Percentiles rank a stretch among this genome's conserved stretches.
Conservation (phyloP, 2,888 invertebrate genomes). For the Drepanosiphum platanoidis region DNA sequence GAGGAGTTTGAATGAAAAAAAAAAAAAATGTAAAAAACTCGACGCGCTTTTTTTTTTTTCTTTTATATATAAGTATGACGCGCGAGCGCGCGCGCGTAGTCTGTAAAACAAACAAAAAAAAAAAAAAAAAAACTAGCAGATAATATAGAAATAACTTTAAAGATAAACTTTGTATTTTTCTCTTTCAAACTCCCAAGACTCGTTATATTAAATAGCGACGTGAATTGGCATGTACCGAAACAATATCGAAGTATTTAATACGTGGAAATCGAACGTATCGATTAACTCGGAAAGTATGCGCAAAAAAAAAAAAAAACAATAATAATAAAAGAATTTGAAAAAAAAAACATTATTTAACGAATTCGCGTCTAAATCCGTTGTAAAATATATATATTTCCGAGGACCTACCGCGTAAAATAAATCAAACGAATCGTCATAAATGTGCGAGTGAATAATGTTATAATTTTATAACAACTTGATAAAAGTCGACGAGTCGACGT, state of each 20-base stretch:
- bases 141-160: not conserved
- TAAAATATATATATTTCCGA: not conserved
- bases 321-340: not conserved
- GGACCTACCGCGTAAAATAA: not conserved
- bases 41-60: no score
- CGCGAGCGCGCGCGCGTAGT: no score
- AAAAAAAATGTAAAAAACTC: not conserved
- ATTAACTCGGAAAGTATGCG: not conserved
- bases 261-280: not conserved
- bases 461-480: not conserved
- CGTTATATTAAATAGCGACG: not conserved
- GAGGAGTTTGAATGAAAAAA: not conserved
- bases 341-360: not conserved
- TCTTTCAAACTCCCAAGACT: not conserved
- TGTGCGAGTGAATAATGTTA: not conserved
- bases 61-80: no score
- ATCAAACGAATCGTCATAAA: not conserved
- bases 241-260: not conserved
- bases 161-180: not conserved
- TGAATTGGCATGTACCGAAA: not conserved
- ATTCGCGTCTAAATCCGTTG: conserved; percentile 6
- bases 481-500: not conserved
- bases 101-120: no score
- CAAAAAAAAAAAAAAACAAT: not conserved
- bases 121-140: not conserved